Conservation (phyloP, 2,113 vertebrate species). For the Grus americana region DNA sequence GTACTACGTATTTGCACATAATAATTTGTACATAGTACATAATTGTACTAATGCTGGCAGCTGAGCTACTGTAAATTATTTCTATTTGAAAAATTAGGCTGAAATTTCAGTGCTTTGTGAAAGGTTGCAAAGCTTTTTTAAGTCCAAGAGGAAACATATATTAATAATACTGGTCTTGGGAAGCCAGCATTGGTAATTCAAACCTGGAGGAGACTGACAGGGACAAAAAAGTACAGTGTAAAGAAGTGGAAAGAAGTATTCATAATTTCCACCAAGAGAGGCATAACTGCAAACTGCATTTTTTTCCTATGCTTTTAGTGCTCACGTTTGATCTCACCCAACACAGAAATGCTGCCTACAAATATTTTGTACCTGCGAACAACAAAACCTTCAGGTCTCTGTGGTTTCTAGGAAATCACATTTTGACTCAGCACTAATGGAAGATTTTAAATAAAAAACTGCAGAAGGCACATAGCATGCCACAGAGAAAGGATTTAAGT, state of each 20-base stretch:
- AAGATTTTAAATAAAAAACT: background rate
- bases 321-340: background rate
- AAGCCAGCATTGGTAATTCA: background rate
- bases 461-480: background rate
- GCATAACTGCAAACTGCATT: background rate
- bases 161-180: background rate
- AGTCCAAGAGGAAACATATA: background rate
- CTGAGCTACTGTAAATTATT: background rate
- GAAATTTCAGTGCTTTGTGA: background rate
- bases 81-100: background rate
- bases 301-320: background rate
- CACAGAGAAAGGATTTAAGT: background rate
- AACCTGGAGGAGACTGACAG: background rate
- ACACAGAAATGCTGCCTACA: background rate
- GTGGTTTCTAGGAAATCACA: background rate
- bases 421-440: background rate
- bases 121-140: background rate
- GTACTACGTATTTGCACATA: background rate
- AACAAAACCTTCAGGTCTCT: background rate
- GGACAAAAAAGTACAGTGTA: background rate
- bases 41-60: background rate
- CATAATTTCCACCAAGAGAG: background rate
- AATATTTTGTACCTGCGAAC: background rate
- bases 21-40: background rate
- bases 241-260: background rate